Percentiles rank a stretch among this genome's conserved stretches.
Evolutionary conservation across 2,888 invertebrate species (phyloP).

Genomic region (Drosophila rubida): DNA sequence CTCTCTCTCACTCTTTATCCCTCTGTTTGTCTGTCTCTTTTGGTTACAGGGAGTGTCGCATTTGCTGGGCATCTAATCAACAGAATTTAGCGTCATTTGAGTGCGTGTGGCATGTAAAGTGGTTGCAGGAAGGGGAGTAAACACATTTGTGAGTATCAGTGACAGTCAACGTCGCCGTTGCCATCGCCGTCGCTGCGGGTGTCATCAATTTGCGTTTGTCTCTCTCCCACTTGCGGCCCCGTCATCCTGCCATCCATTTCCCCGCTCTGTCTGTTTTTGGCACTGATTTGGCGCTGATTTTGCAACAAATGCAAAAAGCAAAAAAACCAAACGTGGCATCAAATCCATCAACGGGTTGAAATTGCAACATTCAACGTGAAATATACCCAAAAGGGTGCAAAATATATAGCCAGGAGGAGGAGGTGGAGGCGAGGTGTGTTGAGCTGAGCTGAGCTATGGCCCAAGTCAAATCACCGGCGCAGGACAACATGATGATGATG

Average conservation of each 20-base stretch:
- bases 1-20: background rate
- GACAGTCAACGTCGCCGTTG: conserved; percentile 45
- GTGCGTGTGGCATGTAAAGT: conserved; percentile 65
- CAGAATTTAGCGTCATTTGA: conserved; percentile 75
- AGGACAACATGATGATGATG: conserved; percentile 70
- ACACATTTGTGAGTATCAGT: conserved; percentile 71
- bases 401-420: background rate
- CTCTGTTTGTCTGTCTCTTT: background rate
- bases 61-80: conserved; percentile 75
- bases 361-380: conserved; percentile 74
- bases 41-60: conserved; percentile 8
- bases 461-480: conserved; percentile 53
- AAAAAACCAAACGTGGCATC: conserved; percentile 41
- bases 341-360: conserved; percentile 81
- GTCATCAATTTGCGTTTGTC: conserved; percentile 77
- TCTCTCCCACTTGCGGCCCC: conserved; percentile 3
- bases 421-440: background rate
- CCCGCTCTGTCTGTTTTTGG: conserved; percentile 35
- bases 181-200: conserved; percentile 68
- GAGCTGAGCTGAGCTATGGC: conserved; percentile 15
- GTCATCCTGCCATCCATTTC: background rate
- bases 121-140: background rate
- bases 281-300: conserved; percentile 78
- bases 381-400: conserved; percentile 11
- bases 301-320: conserved; percentile 48